These are phyloP conservation scores for Aphidius gifuensis DNA, from an alignment of 1,140 invertebrate genomes.

Conservation along the genomic window DNA sequence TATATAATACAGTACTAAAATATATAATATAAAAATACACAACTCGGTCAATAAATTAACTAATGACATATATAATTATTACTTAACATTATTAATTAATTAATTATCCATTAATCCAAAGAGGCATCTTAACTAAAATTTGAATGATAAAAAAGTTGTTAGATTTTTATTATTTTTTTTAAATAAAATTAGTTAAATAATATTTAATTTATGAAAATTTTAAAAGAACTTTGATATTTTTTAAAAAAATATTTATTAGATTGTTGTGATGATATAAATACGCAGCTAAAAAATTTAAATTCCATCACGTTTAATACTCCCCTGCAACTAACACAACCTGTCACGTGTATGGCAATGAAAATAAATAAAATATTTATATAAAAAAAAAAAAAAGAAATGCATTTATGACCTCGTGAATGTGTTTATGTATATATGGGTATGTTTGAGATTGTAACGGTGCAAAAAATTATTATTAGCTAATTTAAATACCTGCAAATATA, in stretches of 20 bases:
- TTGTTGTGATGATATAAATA: conserved; percentile 8
- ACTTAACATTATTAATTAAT: too few relatives aligned
- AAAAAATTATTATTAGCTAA: not conserved
- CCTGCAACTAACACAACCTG: conserved; percentile 21
- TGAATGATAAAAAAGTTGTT: too few relatives aligned
- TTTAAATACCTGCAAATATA: not conserved
- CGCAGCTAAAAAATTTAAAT: conserved; percentile 20
- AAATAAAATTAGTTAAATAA: too few relatives aligned
- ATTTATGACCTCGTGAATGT: conserved; percentile 3
- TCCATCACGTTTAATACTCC: conserved; percentile 22
- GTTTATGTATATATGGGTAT: not conserved
- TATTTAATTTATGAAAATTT: too few relatives aligned
- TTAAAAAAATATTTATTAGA: too few relatives aligned
- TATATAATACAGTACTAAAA: too few relatives aligned
- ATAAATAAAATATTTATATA: conserved; percentile 2
- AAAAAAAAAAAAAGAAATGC: not conserved
- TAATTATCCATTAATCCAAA: too few relatives aligned
- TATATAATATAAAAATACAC: too few relatives aligned
- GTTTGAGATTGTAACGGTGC: not conserved
- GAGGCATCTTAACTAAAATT: too few relatives aligned
- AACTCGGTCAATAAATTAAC: not conserved
- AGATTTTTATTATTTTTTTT: too few relatives aligned
- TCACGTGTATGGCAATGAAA: conserved; percentile 18
- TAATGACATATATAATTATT: too few relatives aligned
- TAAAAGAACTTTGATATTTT: too few relatives aligned